These are phyloP conservation scores for Uropsilus gracilis DNA, from an alignment of 2,113 vertebrate species.

Conservation along the genomic window DNA sequence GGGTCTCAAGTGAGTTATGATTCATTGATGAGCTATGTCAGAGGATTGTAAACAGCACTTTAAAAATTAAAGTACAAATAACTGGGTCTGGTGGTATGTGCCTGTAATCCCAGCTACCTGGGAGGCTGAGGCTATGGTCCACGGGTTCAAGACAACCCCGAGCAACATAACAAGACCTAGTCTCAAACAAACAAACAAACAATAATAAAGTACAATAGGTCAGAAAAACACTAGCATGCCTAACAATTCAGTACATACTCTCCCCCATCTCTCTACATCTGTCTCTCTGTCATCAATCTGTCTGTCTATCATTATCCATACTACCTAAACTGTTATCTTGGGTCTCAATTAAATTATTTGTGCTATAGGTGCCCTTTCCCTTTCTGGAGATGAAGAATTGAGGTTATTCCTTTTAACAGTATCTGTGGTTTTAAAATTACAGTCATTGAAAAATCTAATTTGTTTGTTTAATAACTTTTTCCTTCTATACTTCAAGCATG, in stretches of 20 bases:
- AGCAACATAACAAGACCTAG: too few relatives aligned
- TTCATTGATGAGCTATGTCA: background rate
- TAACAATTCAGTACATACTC: background rate
- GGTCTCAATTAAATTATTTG: background rate
- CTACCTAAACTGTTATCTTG: background rate
- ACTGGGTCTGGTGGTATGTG: too few relatives aligned
- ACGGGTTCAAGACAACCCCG: too few relatives aligned
- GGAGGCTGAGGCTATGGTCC: too few relatives aligned
- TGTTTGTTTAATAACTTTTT: background rate
- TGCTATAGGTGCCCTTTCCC: too few relatives aligned
- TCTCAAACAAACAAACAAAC: too few relatives aligned
- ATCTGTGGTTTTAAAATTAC: background rate
- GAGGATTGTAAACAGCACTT: background rate
- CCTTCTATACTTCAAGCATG: background rate
- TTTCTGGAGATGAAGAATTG: background rate
- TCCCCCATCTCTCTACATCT: background rate
- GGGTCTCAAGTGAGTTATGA: background rate
- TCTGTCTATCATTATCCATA: background rate
- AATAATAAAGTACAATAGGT: background rate
- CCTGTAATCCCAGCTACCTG: too few relatives aligned
- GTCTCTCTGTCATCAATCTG: background rate
- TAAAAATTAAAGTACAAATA: conserved; percentile 1
- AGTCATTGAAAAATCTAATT: background rate
- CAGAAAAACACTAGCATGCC: background rate
- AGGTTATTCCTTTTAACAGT: background rate